Conservation (phyloP, 2,113 vertebrate species). For the Megaptera novaeangliae region DNA sequence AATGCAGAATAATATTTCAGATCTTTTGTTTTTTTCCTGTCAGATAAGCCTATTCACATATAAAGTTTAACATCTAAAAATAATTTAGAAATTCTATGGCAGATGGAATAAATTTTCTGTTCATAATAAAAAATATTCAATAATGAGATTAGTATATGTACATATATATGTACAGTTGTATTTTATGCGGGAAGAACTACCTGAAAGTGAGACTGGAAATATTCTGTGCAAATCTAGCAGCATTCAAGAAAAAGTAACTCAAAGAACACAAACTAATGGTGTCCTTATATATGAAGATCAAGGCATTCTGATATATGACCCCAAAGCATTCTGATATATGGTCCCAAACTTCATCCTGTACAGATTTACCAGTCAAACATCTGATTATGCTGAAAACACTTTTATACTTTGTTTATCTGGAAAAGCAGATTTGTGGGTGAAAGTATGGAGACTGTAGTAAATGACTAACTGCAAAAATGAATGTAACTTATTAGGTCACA, state of each 20-base stretch:
- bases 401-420: neutral
- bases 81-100: neutral
- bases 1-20: slow-evolving; percentile 38
- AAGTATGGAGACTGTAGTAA: neutral
- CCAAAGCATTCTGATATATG: neutral
- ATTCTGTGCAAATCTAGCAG: neutral
- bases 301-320: neutral
- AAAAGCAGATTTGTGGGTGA: neutral
- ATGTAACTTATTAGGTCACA: neutral
- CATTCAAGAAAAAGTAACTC: neutral
- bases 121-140: neutral
- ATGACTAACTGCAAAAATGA: neutral
- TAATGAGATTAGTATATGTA: neutral
- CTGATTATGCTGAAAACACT: neutral
- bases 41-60: neutral
- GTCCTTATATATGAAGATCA: neutral
- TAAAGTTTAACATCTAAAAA: slow-evolving; percentile 35
- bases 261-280: neutral
- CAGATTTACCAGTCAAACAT: neutral
- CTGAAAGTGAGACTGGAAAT: neutral
- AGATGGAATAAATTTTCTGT: neutral
- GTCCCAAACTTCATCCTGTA: neutral
- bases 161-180: neutral
- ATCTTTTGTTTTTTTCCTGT: neutral
- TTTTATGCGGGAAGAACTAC: neutral